Percentiles rank a stretch among this genome's conserved stretches.
phyloP scores from a whole-genome alignment of 2,888 invertebrate genomes.

The Mythimna pallens region DNA sequence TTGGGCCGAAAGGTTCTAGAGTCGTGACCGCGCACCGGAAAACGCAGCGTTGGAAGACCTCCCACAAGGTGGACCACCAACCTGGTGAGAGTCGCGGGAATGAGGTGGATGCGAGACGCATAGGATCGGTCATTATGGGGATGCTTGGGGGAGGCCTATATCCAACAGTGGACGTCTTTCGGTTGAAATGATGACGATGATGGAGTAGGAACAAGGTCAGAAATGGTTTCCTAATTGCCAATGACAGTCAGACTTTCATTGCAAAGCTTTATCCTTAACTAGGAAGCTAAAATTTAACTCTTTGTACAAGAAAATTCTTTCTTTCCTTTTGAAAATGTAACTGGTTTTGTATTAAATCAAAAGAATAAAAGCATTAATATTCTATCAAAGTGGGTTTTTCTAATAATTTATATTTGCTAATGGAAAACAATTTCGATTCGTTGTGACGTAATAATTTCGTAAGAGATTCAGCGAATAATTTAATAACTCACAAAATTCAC shows the following conservation, averaged over 20 bases:
- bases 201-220: too few relatives aligned
- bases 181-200: too few relatives aligned
- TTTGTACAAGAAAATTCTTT: background rate
- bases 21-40: too few relatives aligned
- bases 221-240: background rate
- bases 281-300: background rate
- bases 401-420: background rate
- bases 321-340: background rate
- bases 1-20: too few relatives aligned
- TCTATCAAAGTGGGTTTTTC: background rate
- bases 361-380: background rate
- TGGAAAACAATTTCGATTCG: slow-evolving; percentile 5
- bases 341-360: slow-evolving; percentile 10
- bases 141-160: too few relatives aligned
- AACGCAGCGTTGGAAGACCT: too few relatives aligned
- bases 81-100: too few relatives aligned
- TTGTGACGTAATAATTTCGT: background rate
- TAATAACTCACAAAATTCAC: background rate
- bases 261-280: slow-evolving; percentile 12
- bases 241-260: background rate
- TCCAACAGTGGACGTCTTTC: too few relatives aligned
- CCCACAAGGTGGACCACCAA: too few relatives aligned
- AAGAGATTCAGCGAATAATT: slow-evolving; percentile 1
- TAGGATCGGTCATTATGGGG: too few relatives aligned
- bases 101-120: too few relatives aligned